Evolutionary conservation across 2,888 invertebrate genomes (phyloP).

Genomic region (Kuschelorhynchus macadamiae): DNA sequence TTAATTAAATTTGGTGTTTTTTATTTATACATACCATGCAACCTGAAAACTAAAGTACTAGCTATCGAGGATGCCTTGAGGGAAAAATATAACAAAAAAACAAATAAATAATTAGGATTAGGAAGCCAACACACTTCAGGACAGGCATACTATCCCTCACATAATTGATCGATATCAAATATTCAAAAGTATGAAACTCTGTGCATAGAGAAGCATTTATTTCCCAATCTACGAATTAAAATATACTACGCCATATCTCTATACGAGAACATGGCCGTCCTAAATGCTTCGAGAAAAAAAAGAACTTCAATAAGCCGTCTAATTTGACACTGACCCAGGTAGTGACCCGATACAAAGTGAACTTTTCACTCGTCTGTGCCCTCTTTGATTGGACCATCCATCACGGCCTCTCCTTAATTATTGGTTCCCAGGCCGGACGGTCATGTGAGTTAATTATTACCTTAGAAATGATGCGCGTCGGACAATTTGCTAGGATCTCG

Average conservation of each 20-base stretch:
- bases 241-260: constrained; percentile 17
- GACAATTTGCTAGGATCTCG: constrained; percentile 60
- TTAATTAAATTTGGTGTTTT: too few relatives aligned
- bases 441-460: constrained; percentile 68
- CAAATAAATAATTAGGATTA: background rate
- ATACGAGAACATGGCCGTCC: constrained; percentile 29
- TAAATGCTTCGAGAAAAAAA: constrained; percentile 15
- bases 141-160: constrained; percentile 11
- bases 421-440: constrained; percentile 70
- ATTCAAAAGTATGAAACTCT: constrained; percentile 10
- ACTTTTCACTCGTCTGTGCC: constrained; percentile 45
- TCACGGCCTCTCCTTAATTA: constrained; percentile 70
- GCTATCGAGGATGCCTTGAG: too few relatives aligned
- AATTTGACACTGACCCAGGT: constrained; percentile 36
- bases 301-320: constrained; percentile 19
- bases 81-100: too few relatives aligned
- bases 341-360: constrained; percentile 38
- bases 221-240: constrained; percentile 18
- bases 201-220: constrained; percentile 23
- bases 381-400: constrained; percentile 75
- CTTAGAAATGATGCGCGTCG: constrained; percentile 63
- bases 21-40: too few relatives aligned
- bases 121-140: constrained; percentile 12
- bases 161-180: constrained; percentile 24
- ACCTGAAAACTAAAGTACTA: too few relatives aligned